Evolutionary conservation across 2,888 invertebrate species (phyloP).

Genomic region (Fragum whitleyi): DNA sequence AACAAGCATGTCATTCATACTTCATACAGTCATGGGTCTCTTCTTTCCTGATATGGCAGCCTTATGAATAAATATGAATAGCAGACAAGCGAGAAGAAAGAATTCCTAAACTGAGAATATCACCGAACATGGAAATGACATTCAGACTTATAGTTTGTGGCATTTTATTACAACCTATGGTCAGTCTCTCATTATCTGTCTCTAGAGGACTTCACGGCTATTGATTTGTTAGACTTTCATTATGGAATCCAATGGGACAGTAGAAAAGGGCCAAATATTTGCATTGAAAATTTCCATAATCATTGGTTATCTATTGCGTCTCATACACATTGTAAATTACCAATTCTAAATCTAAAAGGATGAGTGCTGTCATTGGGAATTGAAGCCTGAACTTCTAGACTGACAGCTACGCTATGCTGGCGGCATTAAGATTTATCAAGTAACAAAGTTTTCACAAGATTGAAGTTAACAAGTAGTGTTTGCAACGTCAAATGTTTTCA

Average conservation of each 20-base stretch:
- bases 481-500: no score
- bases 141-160: constrained; percentile 15
- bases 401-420: no score
- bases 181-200: constrained; percentile 16
- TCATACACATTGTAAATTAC: no score
- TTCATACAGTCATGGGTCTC: background rate
- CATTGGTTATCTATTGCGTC: no score
- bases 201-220: background rate
- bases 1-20: background rate
- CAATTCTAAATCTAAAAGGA: no score
- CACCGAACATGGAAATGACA: background rate
- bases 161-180: constrained; percentile 16
- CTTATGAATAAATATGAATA: background rate
- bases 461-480: no score
- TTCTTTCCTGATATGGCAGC: background rate
- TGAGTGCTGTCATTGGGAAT: no score
- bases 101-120: background rate
- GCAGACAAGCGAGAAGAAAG: background rate
- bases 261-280: no score
- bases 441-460: no score
- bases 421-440: no score
- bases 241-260: background rate
- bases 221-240: constrained; percentile 4
- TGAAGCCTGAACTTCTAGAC: no score
- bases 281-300: background rate